phyloP scores from a whole-genome alignment of 2,797 vertebrate species.

The Lutjanus campechanus region DNA sequence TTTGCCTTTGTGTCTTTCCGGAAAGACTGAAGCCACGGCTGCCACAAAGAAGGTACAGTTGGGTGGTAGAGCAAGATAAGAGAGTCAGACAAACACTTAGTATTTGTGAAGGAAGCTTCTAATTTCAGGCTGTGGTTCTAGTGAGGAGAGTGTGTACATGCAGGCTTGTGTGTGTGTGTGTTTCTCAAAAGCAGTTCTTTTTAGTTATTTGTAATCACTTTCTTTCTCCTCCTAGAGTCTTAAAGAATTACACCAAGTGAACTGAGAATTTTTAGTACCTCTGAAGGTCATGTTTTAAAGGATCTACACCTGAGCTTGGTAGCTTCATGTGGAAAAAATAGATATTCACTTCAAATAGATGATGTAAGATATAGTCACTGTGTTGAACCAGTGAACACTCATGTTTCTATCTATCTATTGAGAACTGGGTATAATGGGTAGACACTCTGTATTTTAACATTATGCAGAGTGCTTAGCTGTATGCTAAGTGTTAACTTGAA shows the following conservation, averaged over 20 bases:
- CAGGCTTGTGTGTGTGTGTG: background rate
- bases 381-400: background rate
- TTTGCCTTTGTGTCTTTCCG: constrained; percentile 40
- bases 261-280: background rate
- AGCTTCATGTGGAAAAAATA: too few species aligned
- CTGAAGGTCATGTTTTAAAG: background rate
- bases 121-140: constrained; percentile 23
- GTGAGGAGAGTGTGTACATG: background rate
- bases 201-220: background rate
- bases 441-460: too few species aligned
- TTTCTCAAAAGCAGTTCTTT: background rate
- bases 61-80: constrained; percentile 38
- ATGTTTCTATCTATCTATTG: background rate
- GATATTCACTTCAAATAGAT: background rate
- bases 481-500: too few species aligned
- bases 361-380: background rate
- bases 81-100: background rate
- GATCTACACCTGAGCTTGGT: background rate
- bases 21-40: constrained; percentile 75
- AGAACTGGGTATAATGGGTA: too few species aligned
- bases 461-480: too few species aligned
- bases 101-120: constrained; percentile 36
- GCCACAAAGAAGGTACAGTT: constrained; percentile 76
- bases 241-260: background rate
- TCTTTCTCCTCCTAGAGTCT: background rate